Base-by-base conservation (phyloP, 2,888 invertebrate genomes). In the Hydropsyche betteni region DNA sequence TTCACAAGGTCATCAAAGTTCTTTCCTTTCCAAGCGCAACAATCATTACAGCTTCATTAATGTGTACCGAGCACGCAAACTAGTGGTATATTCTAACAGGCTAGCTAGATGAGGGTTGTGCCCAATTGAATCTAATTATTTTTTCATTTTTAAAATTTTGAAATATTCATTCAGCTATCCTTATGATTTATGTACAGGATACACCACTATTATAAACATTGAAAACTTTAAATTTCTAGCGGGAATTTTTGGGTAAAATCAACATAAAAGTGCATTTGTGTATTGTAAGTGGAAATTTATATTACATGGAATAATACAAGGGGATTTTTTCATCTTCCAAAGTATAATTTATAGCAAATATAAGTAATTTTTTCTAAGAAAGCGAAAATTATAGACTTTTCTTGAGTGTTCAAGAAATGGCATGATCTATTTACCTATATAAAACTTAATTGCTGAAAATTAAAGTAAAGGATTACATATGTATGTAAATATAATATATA, bases 1-100 rank as follows among this genome's bases (percentile, higher is more conserved):
- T 77, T 73, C 74, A 78, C 58, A 38, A 73, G 50, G 68, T 75
- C 75, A 64, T 72, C 77, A 14, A 75, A 74, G 69, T 68, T 74
- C 69, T 74, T 74, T 53, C 69, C 69, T 68, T 74, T 72, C 72
- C 72, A 61, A 70, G 70, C 51, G 52, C 70, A 70, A 70, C 53
- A 70, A 64, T 64, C 36, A 64, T 64, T 64, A 64, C 64, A 72
- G 72, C 72, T 38, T 34, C 14, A 61, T 72, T 58, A 58, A 38
- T 12, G 34, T 55, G 55, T 58, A 16, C 55, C 16, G 44, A 44
- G 16, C 5, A 55, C 55, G n/a, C 55, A 16, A 12, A 55, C 14
- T 34, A 64, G 64, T 64, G 64, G 64, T 36, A 64, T 36, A 36
- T 64, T 64, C 12, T 34, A 64, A 64, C 12, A 12, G 64, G 58